Percentiles rank a stretch among this genome's conserved stretches.
phyloP scores from a whole-genome alignment of 2,797 vertebrate genomes.

The Chloroceryle amazona region DNA sequence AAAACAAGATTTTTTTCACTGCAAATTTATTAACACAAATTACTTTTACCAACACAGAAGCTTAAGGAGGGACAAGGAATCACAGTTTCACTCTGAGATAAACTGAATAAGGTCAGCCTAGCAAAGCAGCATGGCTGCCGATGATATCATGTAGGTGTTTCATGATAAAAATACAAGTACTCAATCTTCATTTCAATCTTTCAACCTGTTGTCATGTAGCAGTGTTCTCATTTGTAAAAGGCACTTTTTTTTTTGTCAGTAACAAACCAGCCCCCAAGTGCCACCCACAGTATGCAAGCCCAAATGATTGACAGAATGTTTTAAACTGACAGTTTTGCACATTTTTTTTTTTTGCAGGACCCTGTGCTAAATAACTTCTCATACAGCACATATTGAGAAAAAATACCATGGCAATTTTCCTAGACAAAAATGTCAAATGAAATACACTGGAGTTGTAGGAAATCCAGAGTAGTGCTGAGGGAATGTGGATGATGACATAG shows the following conservation, averaged over 20 bases:
- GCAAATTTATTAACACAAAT: neutral
- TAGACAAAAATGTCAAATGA: neutral
- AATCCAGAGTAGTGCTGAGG: neutral
- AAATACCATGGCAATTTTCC: neutral
- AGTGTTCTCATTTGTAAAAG: conserved; percentile 2
- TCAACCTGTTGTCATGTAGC: neutral
- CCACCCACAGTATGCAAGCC: neutral
- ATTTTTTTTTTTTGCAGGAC: neutral
- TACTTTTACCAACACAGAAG: neutral
- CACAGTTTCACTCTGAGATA: neutral
- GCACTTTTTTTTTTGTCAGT: neutral
- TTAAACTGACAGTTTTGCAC: neutral
- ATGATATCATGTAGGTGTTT: neutral
- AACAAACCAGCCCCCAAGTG: neutral
- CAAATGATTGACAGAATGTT: conserved; percentile 24
- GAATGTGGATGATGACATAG: neutral
- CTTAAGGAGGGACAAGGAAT: neutral
- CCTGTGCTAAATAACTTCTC: neutral
- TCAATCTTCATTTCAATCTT: neutral
- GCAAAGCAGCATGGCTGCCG: neutral
- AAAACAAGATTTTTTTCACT: neutral
- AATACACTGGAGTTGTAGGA: neutral
- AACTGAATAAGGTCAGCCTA: neutral
- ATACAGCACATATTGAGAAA: neutral
- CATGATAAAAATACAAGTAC: neutral